Evolutionary conservation across 2,888 invertebrate species (phyloP), one percentile per base, ranked within the genome.

Genomic region (Himalopsyche kuldschensis): DNA sequence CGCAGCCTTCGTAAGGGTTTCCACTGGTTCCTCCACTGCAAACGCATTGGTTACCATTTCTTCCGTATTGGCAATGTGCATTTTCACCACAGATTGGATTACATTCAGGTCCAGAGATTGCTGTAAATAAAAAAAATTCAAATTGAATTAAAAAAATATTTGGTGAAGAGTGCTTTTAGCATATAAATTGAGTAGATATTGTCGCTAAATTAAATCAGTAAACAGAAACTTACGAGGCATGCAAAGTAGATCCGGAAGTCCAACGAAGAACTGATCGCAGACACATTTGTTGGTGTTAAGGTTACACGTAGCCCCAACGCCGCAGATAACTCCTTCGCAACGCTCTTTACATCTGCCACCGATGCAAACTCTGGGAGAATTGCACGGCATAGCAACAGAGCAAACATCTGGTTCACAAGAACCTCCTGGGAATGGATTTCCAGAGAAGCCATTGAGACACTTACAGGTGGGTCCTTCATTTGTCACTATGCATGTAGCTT

Each of bases 371-470:
- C 95, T 94, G 0, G 96, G 96, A 78, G 95, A 94, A 41, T 93
- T 94, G 87, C 97, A 97, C 0, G 96, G 96, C 80, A 95, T 91
- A 0, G 94, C 93, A 3, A 94, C 92, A 0, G 96, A 96, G 89
- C 97, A 97, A 80, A 96, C 92, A 89, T 97, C 97, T 80, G 95
- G 94, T 81, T 93, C 92, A 88, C 98, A 98, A 81, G 93, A 93
- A 55, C 97, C 98, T 32, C 98, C 98, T 0, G 97, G 96, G 91
- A 97, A 98, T 8, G 98, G 97, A 90, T 98, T 97, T 27, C 97
- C 97, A 82, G 95, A 93, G 89, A 95, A 95, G 77, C 97, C 97
- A 89, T 97, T 96, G 2, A 95, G 93, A 88, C 97, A 98, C 88
- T 96, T 95, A 89, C 97, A 98, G 5, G 97, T 97, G 20, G 97